These are phyloP conservation scores for Gymnoscelis rufifasciata DNA, from an alignment of 2,888 invertebrate species.

Conservation along the genomic window DNA sequence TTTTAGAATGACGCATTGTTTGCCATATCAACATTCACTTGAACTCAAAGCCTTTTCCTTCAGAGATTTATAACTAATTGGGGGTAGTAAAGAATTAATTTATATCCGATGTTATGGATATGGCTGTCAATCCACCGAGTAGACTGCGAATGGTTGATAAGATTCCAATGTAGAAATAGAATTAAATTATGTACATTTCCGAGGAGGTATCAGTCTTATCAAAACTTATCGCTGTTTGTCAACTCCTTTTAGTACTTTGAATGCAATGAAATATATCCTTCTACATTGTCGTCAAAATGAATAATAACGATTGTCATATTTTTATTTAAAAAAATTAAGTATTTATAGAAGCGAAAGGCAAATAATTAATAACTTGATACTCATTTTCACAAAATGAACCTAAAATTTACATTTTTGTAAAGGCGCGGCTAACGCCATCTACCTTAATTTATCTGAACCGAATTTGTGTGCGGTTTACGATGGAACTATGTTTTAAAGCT, in stretches of 20 bases:
- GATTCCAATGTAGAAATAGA: conserved; percentile 56
- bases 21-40: conserved; percentile 55
- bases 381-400: no score
- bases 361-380: no score
- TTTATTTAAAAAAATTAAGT: no score
- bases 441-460: no score
- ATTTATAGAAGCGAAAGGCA: no score
- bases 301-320: no score
- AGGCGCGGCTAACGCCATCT: no score
- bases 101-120: conserved; percentile 7
- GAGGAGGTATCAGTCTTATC: conserved; percentile 56
- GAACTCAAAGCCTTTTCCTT: conserved; percentile 12
- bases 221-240: conserved; percentile 64
- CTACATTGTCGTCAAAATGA: no score
- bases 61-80: conserved; percentile 7
- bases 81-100: conserved; percentile 14
- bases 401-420: no score
- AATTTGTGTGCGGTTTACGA: no score
- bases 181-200: conserved; percentile 38
- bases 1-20: conserved; percentile 43
- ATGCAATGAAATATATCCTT: conserved; percentile 9
- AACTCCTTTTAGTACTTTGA: conserved; percentile 37
- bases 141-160: conserved; percentile 56
- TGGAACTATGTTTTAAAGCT: no score
- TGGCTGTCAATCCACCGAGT: conserved; percentile 21